Conservation (phyloP, 2,888 invertebrate species). For the Nysson spinosus region DNA sequence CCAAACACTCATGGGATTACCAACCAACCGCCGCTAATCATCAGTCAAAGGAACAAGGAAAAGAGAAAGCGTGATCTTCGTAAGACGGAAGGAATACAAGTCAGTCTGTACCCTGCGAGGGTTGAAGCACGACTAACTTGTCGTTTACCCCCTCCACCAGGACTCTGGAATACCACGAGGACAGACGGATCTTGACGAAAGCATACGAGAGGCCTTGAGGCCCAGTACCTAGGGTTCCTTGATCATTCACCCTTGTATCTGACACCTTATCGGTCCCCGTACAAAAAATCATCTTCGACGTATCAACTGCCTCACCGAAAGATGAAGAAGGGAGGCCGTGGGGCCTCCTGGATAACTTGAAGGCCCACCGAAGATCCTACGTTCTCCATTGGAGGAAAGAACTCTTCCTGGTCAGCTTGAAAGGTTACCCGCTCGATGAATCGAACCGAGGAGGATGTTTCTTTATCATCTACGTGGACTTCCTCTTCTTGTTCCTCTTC, state of each 20-base stretch:
- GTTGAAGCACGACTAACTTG: constrained; percentile 45
- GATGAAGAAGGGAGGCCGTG: constrained; percentile 46
- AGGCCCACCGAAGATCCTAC: constrained; percentile 13
- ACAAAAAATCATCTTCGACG: constrained; percentile 25
- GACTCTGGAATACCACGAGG: constrained; percentile 16
- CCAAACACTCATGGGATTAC: too few species aligned
- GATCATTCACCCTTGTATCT: constrained; percentile 23
- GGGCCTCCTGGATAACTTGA: constrained; percentile 45
- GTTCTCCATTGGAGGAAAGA: background rate
- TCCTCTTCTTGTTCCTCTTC: constrained; percentile 40
- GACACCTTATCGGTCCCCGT: constrained; percentile 31
- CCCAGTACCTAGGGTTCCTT: constrained; percentile 34
- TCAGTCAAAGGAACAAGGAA: too few species aligned
- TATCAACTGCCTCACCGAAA: background rate
- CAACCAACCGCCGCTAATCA: too few species aligned
- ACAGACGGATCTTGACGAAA: constrained; percentile 9
- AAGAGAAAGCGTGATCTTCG: background rate
- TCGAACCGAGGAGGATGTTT: constrained; percentile 48
- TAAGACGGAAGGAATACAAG: background rate
- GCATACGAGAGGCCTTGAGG: constrained; percentile 32
- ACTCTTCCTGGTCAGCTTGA: constrained; percentile 20
- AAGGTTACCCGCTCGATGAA: constrained; percentile 41
- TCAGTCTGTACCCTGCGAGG: constrained; percentile 35
- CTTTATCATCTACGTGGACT: constrained; percentile 44
- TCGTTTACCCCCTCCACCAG: constrained; percentile 51